phyloP scores from a whole-genome alignment of 2,113 vertebrate species.

The Cettia cetti region DNA sequence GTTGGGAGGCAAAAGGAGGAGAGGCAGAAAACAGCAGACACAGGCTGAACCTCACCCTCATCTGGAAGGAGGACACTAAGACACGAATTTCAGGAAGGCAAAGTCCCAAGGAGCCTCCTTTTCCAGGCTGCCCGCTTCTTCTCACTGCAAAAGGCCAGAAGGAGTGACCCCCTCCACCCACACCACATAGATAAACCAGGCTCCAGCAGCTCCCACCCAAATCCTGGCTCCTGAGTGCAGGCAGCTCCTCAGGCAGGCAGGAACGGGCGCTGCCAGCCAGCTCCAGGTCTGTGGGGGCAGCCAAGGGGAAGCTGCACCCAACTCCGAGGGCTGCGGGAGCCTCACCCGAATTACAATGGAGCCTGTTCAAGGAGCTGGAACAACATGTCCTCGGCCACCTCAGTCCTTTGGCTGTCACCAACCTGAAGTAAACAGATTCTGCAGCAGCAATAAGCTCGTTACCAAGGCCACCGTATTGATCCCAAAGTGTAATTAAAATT shows the following conservation, averaged over 20 bases:
- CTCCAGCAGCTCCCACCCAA: background rate
- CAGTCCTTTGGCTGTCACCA: constrained; percentile 62
- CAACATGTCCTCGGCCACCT: constrained; percentile 64
- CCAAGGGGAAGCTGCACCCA: background rate
- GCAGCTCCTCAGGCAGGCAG: background rate
- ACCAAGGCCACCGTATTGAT: constrained; percentile 80
- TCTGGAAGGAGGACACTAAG: background rate
- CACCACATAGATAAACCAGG: background rate
- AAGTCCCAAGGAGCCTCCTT: background rate
- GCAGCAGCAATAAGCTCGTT: constrained; percentile 72
- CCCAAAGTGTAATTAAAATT: constrained; percentile 64
- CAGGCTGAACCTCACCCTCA: background rate
- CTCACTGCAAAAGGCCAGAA: background rate
- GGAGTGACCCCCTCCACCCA: background rate
- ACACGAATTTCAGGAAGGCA: background rate
- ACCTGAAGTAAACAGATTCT: constrained; percentile 75
- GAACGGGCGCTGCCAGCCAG: background rate
- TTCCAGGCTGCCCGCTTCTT: background rate
- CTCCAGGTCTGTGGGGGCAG: background rate
- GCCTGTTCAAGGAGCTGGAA: constrained; percentile 54
- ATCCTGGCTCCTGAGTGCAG: background rate
- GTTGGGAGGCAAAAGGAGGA: background rate
- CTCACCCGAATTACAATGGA: constrained; percentile 30
- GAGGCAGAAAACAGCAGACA: background rate
- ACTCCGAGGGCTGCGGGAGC: background rate